Evolutionary conservation across 2,888 invertebrate species (phyloP).

Genomic region (Drosophila prostipennis): DNA sequence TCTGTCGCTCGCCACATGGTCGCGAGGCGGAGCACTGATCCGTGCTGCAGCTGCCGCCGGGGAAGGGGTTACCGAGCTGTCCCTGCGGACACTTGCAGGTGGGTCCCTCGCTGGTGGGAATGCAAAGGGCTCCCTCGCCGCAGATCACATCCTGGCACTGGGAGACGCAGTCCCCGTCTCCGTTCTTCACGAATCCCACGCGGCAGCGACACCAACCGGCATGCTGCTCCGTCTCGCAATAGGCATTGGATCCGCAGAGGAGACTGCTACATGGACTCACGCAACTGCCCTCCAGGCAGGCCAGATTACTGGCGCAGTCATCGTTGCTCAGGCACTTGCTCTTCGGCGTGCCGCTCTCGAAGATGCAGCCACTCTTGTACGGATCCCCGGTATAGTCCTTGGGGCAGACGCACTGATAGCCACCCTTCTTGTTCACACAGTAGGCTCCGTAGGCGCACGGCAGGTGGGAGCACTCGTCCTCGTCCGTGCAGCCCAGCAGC

Average conservation of each 20-base stretch:
- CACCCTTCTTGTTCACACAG: conserved; percentile 94
- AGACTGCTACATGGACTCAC: conserved; percentile 92
- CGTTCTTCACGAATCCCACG: conserved; percentile 91
- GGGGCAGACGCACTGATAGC: conserved; percentile 93
- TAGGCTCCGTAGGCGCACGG: conserved; percentile 95
- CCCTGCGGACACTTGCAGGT: conserved; percentile 95
- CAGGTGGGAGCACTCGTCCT: conserved; percentile 93
- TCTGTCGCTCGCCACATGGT: conserved; percentile 91
- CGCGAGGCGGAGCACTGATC: conserved; percentile 92
- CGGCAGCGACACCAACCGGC: conserved; percentile 95
- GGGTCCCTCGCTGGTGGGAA: conserved; percentile 92
- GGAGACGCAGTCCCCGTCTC: conserved; percentile 92
- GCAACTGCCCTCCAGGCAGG: conserved; percentile 92
- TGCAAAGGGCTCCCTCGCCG: conserved; percentile 93
- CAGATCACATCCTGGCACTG: conserved; percentile 88
- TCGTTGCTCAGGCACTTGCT: conserved; percentile 89
- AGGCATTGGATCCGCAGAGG: conserved; percentile 92
- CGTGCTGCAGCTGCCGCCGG: conserved; percentile 92
- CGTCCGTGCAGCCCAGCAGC: conserved; percentile 92
- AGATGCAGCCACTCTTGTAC: conserved; percentile 92
- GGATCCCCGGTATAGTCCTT: conserved; percentile 93
- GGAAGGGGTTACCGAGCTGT: conserved; percentile 95
- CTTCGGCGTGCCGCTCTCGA: conserved; percentile 85
- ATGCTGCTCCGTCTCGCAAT: conserved; percentile 94
- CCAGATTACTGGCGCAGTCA: conserved; percentile 92